Conservation (phyloP, 1,140 invertebrate genomes). For the Cyrtorhinus lividipennis region DNA sequence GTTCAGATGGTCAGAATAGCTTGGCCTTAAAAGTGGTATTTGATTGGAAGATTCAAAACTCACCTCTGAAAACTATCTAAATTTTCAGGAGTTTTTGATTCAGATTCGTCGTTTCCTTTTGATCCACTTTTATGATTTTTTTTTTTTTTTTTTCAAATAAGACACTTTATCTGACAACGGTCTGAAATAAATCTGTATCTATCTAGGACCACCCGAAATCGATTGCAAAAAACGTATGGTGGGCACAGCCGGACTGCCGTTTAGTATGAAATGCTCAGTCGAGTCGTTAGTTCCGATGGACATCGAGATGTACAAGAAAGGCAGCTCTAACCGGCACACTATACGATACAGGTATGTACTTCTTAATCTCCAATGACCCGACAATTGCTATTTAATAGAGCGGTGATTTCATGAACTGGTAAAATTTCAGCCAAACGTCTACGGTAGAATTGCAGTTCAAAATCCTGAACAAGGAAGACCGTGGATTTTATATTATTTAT, state of each 20-base stretch:
- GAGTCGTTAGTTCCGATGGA: slow-evolving; percentile 38
- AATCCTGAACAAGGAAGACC: background rate
- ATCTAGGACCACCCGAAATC: background rate
- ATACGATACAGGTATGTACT: background rate
- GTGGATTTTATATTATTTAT: background rate
- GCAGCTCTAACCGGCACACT: background rate
- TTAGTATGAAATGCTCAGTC: slow-evolving; percentile 34
- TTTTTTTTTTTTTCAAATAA: too few species aligned
- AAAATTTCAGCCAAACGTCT: background rate
- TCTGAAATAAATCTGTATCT: too few species aligned
- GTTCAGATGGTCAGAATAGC: too few species aligned
- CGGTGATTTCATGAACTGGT: background rate
- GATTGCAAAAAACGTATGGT: background rate
- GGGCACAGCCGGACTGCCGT: background rate
- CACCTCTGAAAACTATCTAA: too few species aligned
- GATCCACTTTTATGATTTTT: too few species aligned
- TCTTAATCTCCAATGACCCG: slow-evolving; percentile 35
- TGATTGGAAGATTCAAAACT: too few species aligned
- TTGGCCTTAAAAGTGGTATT: too few species aligned
- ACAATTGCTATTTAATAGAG: slow-evolving; percentile 1
- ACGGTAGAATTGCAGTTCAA: background rate
- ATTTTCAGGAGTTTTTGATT: too few species aligned
- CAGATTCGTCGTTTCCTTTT: too few species aligned
- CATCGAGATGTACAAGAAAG: slow-evolving; percentile 36
- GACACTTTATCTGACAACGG: too few species aligned